Evolutionary conservation across 1,140 invertebrate species (phyloP).

Genomic region (Orussus abietinus): DNA sequence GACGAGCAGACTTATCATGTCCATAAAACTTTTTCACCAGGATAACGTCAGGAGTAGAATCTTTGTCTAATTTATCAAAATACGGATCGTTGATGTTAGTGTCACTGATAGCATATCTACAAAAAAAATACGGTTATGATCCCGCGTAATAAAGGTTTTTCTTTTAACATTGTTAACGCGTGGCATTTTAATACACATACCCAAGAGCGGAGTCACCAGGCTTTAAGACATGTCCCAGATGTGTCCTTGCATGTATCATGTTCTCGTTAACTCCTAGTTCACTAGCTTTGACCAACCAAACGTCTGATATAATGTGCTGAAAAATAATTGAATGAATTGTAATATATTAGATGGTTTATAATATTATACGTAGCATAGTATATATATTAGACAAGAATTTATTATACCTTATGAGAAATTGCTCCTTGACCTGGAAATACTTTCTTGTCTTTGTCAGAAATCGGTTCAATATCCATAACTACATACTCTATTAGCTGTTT

Average conservation of each 20-base stretch:
- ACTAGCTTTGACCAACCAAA: conserved; percentile 87
- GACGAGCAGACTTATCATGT: conserved; percentile 62
- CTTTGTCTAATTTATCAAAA: conserved; percentile 77
- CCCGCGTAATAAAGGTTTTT: conserved; percentile 6
- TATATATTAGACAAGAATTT: conserved; percentile 13
- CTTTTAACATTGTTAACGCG: conserved; percentile 12
- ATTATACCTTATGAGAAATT: conserved; percentile 68
- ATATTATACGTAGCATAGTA: neutral
- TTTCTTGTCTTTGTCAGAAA: conserved; percentile 73
- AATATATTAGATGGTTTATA: conserved; percentile 1
- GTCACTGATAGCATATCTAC: conserved; percentile 81
- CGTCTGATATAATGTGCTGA: conserved; percentile 85
- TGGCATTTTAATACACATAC: conserved; percentile 51
- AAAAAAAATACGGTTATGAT: conserved; percentile 21
- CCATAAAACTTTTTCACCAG: conserved; percentile 91
- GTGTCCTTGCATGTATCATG: conserved; percentile 81
- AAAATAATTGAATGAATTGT: conserved; percentile 25
- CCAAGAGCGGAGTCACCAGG: conserved; percentile 91
- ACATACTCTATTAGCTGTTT: conserved; percentile 91
- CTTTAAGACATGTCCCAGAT: conserved; percentile 91
- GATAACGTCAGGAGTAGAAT: conserved; percentile 82
- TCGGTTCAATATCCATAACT: conserved; percentile 91
- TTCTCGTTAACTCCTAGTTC: conserved; percentile 85
- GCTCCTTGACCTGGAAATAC: conserved; percentile 81
- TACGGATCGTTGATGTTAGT: conserved; percentile 87